Percentiles rank a stretch among this genome's conserved stretches.
These are phyloP conservation scores for Lymantria monacha DNA, from an alignment of 2,888 invertebrate genomes.

Conservation along the genomic window DNA sequence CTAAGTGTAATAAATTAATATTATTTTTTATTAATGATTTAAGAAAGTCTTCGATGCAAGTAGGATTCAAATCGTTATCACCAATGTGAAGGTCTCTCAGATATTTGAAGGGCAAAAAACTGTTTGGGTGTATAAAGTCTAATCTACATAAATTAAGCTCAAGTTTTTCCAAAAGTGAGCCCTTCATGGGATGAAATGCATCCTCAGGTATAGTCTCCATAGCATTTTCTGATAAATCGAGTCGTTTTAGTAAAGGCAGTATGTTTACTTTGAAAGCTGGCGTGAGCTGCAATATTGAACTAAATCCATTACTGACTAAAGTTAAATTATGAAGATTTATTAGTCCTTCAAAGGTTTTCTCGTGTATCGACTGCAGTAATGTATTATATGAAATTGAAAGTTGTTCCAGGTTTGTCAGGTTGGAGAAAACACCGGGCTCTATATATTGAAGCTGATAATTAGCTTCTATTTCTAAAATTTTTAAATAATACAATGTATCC, in stretches of 20 bases:
- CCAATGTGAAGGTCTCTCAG: constrained; percentile 73
- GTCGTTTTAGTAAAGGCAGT: constrained; percentile 67
- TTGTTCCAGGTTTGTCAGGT: constrained; percentile 69
- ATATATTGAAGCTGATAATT: constrained; percentile 76
- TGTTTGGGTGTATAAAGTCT: constrained; percentile 75
- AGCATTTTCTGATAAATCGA: constrained; percentile 80
- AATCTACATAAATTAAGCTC: constrained; percentile 78
- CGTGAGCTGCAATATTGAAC: constrained; percentile 63
- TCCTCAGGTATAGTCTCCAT: constrained; percentile 64
- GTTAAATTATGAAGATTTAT: constrained; percentile 70
- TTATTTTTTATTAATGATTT: constrained; percentile 46
- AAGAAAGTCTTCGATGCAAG: constrained; percentile 66
- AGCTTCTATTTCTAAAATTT: constrained; percentile 76
- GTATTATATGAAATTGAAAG: constrained; percentile 82
- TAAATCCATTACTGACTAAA: constrained; percentile 81
- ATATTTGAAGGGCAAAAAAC: constrained; percentile 68
- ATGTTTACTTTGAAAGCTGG: constrained; percentile 60
- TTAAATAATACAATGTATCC: constrained; percentile 55
- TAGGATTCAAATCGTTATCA: constrained; percentile 76
- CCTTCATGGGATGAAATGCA: constrained; percentile 72
- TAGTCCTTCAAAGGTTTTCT: constrained; percentile 75
- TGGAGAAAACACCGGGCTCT: constrained; percentile 72
- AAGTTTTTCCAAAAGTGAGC: constrained; percentile 64
- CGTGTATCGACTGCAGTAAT: constrained; percentile 63
- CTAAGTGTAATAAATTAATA: constrained; percentile 70